Conservation (phyloP, 2,888 invertebrate species). For the Onthophagus sagittarius region DNA sequence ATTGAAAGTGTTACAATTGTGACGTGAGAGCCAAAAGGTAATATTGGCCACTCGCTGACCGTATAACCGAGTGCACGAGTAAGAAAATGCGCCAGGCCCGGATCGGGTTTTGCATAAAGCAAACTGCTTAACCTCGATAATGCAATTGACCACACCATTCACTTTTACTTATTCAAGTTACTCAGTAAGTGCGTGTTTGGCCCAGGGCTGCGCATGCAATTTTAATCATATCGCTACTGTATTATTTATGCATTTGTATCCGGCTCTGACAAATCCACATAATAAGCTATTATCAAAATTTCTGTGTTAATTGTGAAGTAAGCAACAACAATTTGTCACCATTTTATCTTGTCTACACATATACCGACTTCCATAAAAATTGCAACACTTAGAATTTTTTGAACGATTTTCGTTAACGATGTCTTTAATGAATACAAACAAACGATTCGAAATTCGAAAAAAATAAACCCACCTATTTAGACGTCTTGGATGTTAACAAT, state of each 20-base stretch:
- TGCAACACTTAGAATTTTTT: too few relatives aligned
- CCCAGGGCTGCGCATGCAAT: background rate
- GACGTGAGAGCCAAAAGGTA: background rate
- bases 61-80: background rate
- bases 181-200: background rate
- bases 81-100: background rate
- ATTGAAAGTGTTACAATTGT: background rate
- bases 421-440: too few relatives aligned
- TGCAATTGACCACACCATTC: background rate
- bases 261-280: background rate
- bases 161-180: background rate
- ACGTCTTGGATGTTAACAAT: too few relatives aligned
- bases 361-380: too few relatives aligned
- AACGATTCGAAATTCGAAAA: too few relatives aligned
- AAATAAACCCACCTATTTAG: too few relatives aligned
- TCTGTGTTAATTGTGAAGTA: too few relatives aligned
- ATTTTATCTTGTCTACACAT: too few relatives aligned
- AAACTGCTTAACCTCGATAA: background rate
- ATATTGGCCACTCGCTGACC: background rate
- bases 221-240: background rate
- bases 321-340: too few relatives aligned
- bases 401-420: too few relatives aligned
- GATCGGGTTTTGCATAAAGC: background rate
- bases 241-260: background rate
- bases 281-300: background rate